Conservation (phyloP, 2,888 invertebrate species). For the Epistrophe eligans region DNA sequence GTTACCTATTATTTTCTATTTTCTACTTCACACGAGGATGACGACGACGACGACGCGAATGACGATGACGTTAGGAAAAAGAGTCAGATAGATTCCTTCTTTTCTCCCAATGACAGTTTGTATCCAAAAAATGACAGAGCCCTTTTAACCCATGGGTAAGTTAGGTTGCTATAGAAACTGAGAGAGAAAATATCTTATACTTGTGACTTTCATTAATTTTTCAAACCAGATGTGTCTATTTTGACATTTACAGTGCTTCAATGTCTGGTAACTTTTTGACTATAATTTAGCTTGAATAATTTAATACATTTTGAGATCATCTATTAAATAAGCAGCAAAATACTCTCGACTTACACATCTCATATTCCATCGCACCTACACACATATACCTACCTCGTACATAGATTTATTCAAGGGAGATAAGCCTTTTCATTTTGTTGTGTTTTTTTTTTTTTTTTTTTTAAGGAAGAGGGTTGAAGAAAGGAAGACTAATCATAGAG, state of each 20-base stretch:
- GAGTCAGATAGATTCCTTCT: background rate
- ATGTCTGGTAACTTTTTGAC: conserved; percentile 42
- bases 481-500: conserved; percentile 22
- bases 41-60: background rate
- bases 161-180: background rate
- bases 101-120: background rate
- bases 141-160: background rate
- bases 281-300: conserved; percentile 45
- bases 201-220: conserved; percentile 39
- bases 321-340: conserved; percentile 16
- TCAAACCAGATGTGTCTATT: conserved; percentile 48
- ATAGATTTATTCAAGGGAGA: background rate
- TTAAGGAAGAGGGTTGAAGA: background rate
- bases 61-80: background rate
- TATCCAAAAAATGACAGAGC: background rate
- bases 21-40: background rate
- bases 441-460: background rate
- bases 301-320: conserved; percentile 21
- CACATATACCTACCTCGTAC: too few species aligned
- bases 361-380: background rate
- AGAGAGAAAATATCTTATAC: background rate
- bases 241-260: conserved; percentile 23
- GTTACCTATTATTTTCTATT: background rate
- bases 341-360: background rate
- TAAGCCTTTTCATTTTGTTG: conserved; percentile 4